These are phyloP conservation scores for Brotula barbata DNA, from an alignment of 2,797 vertebrate genomes.

Conservation along the genomic window DNA sequence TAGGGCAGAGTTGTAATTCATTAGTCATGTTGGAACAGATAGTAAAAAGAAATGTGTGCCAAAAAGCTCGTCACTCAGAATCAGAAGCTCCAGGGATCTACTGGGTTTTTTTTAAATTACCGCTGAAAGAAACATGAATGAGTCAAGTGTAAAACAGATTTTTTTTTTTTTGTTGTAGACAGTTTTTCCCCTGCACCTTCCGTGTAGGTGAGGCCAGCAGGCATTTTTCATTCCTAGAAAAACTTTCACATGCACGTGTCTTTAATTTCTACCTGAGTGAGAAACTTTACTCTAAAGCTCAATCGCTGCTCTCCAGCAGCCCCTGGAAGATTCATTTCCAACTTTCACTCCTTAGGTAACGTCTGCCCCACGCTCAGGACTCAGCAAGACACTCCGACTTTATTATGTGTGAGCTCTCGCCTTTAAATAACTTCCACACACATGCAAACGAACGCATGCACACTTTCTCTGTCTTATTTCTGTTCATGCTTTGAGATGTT, in stretches of 20 bases:
- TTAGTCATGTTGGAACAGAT: constrained; percentile 10
- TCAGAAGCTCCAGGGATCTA: background rate
- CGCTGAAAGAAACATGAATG: constrained; percentile 16
- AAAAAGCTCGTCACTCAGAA: constrained; percentile 10
- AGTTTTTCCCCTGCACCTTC: constrained; percentile 27
- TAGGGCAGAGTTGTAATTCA: background rate
- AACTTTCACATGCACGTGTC: constrained; percentile 70
- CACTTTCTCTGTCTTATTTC: constrained; percentile 10
- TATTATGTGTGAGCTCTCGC: background rate
- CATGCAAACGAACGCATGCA: background rate
- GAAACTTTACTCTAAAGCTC: constrained; percentile 66
- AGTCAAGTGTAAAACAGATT: background rate
- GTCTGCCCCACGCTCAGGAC: background rate
- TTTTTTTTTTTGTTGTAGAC: too few relatives aligned
- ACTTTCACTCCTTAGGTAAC: background rate
- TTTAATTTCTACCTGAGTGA: constrained; percentile 72
- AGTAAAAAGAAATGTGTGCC: background rate
- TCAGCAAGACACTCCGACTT: background rate
- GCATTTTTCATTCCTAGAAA: constrained; percentile 66
- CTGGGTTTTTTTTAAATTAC: background rate
- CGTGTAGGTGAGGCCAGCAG: constrained; percentile 50
- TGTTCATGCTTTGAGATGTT: constrained; percentile 13
- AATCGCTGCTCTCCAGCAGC: constrained; percentile 45
- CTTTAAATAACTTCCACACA: background rate
- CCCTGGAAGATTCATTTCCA: constrained; percentile 41